Evolutionary conservation across 2,113 vertebrate species (phyloP).

Genomic region (Leptocoma aspasia): DNA sequence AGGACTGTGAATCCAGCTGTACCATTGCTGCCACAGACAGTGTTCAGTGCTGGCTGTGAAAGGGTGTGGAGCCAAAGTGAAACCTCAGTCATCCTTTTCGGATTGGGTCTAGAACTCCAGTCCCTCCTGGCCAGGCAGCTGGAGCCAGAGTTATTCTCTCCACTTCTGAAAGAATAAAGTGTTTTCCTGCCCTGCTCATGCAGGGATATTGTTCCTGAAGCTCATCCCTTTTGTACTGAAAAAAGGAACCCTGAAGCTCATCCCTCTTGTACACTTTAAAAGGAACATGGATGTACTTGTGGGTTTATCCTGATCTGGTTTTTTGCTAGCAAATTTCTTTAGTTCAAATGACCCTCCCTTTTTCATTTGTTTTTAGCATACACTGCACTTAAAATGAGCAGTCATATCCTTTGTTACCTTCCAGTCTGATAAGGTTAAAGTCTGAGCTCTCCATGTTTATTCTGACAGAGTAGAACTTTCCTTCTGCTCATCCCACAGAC

Average conservation of each 20-base stretch:
- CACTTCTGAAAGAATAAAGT: background rate
- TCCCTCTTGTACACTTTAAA: background rate
- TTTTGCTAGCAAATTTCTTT: background rate
- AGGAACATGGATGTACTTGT: background rate
- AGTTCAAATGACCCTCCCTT: background rate
- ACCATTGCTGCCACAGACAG: fast-evolving
- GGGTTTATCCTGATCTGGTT: background rate
- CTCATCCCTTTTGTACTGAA: background rate
- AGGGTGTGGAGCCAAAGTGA: background rate
- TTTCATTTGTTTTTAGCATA: background rate
- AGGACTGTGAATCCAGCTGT: background rate
- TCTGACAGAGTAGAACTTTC: background rate
- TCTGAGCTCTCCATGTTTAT: background rate
- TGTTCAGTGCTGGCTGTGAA: background rate
- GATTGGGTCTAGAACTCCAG: background rate
- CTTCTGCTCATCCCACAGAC: background rate
- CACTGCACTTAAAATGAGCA: background rate
- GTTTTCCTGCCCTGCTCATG: background rate
- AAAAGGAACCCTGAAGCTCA: background rate
- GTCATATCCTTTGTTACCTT: background rate
- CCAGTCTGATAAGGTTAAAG: background rate
- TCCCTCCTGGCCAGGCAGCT: background rate
- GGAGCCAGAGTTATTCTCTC: background rate
- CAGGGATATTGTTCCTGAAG: background rate
- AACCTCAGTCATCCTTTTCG: background rate